Evolutionary conservation across 2,888 invertebrate genomes (phyloP).

Genomic region (Coecobrya sp.): DNA sequence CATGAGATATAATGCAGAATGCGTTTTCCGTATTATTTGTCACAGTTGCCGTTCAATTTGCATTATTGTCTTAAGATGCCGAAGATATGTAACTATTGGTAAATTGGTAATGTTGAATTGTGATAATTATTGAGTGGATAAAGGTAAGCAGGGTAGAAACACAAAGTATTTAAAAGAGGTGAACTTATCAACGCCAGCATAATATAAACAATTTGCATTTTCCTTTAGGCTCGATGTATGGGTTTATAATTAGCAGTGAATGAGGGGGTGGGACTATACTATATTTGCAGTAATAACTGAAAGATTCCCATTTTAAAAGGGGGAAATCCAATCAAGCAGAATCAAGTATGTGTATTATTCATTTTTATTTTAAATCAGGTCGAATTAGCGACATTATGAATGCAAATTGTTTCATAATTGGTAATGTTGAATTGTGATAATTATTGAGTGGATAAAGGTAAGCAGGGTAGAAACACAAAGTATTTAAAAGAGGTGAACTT

Average conservation of each 20-base stretch:
- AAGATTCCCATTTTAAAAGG: neutral
- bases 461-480: neutral
- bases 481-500: neutral
- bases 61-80: neutral
- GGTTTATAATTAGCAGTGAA: neutral
- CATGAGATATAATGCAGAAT: neutral
- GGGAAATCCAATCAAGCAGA: neutral
- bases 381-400: constrained; percentile 1
- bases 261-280: neutral
- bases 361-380: constrained; percentile 29
- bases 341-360: neutral
- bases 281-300: neutral
- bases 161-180: neutral
- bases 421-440: too few relatives aligned
- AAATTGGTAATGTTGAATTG: neutral
- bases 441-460: too few relatives aligned
- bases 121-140: neutral
- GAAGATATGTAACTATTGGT: constrained; percentile 3
- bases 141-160: neutral
- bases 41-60: neutral
- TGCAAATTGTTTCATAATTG: constrained; percentile 5
- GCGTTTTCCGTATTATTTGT: too few relatives aligned
- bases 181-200: constrained; percentile 8
- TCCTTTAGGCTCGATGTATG: constrained; percentile 39
- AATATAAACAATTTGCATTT: constrained; percentile 26